Conservation (phyloP, 1,140 invertebrate genomes). For the Eurosta solidaginis region DNA sequence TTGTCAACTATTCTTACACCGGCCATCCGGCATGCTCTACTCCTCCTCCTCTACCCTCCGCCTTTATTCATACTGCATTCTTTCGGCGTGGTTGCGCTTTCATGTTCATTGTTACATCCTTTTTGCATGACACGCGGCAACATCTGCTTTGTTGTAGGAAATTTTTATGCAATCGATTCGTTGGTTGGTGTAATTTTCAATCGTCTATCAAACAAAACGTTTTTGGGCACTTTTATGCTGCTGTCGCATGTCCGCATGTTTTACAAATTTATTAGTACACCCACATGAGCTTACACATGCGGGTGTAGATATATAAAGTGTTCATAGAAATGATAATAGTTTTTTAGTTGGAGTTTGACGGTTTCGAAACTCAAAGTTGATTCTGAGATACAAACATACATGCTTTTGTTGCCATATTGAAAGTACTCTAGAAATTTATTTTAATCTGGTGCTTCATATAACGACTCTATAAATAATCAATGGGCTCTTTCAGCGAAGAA, state of each 20-base stretch:
- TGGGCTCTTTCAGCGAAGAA: too few species aligned
- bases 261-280: not conserved
- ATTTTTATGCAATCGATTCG: not conserved
- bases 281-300: not conserved
- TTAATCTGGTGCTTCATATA: too few species aligned
- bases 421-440: too few species aligned
- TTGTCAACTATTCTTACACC: not conserved
- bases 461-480: too few species aligned
- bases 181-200: conserved; percentile 21
- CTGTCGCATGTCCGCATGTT: conserved; percentile 12
- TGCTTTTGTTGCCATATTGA: not conserved
- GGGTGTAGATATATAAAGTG: not conserved
- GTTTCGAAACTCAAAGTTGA: not conserved
- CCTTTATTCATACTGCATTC: not conserved
- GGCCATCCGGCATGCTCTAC: not conserved
- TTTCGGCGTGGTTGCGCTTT: conserved; percentile 20
- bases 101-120: conserved; percentile 11
- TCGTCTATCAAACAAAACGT: conserved; percentile 27
- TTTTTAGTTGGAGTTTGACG: conserved; percentile 14
- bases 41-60: not conserved
- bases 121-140: conserved; percentile 11
- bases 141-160: not conserved
- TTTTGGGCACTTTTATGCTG: not conserved
- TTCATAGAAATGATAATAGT: conserved; percentile 21
- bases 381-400: not conserved